Evolutionary conservation across 2,888 invertebrate genomes (phyloP).

Genomic region (Rotaria magnacalcarata): DNA sequence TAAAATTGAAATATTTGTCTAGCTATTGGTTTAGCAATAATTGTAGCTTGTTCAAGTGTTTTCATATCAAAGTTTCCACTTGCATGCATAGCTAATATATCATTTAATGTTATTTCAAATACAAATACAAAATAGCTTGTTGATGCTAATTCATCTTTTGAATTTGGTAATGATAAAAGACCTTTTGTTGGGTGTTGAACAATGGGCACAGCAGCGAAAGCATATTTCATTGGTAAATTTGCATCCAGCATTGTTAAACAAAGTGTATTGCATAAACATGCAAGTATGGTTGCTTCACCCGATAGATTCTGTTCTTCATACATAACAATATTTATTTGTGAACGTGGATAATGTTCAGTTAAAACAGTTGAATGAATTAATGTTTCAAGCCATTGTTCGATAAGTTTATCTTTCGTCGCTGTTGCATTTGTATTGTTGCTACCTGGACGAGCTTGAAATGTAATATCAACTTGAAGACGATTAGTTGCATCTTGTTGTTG

Average conservation of each 20-base stretch:
- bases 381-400: constrained; percentile 33
- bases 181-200: constrained; percentile 32
- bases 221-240: constrained; percentile 75
- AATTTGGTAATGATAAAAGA: constrained; percentile 27
- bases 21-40: neutral
- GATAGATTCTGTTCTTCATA: constrained; percentile 75
- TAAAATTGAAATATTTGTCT: constrained; percentile 29
- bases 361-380: constrained; percentile 63
- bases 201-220: constrained; percentile 69
- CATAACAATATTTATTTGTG: constrained; percentile 72
- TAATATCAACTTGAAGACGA: constrained; percentile 26
- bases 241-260: constrained; percentile 78
- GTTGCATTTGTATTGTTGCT: neutral
- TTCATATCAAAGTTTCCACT: constrained; percentile 12
- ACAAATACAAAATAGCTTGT: constrained; percentile 29
- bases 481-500: constrained; percentile 14
- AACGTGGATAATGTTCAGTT: constrained; percentile 72
- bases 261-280: constrained; percentile 75
- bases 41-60: neutral
- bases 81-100: constrained; percentile 1
- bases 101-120: constrained; percentile 23
- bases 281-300: constrained; percentile 50
- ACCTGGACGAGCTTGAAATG: constrained; percentile 17
- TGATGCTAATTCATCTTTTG: constrained; percentile 31
- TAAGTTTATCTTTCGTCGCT: constrained; percentile 10